Evolutionary conservation across 2,888 invertebrate genomes (phyloP), one percentile per base, ranked within the genome.

Genomic region (Diogma glabrata): DNA sequence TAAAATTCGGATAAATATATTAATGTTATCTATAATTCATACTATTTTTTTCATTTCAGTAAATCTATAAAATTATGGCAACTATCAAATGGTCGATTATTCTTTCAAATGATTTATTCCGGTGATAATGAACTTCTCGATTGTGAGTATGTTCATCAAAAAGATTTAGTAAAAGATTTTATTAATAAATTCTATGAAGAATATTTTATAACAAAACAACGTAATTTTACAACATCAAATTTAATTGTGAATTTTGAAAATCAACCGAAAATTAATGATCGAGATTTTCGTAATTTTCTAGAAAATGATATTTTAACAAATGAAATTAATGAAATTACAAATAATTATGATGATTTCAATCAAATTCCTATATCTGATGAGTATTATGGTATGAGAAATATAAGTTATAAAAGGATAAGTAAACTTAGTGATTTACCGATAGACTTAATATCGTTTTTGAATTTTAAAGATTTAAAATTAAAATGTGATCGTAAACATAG

Each of bases 51-150:
- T 47, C 46, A 46, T 59, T 60, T 23, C 59, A 67, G 68, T 24
- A 71, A 70, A 47, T 47, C 54, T 10, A 60, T 77, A 38, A 69
- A 67, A 53, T 66, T 77, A 46, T 70, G 75, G 36, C 76, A 78
- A 63, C 61, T 78, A 33, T 72, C 74, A n/a, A 72, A 76, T 59
- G 75, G 76, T n/a, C 63, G 65, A 24, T 71, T 71, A 55, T 70
- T 78, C 57, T 71, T 78, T 54, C 77, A 78, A 61, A 62, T 77
- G 53, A 76, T 78, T 55, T 77, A 75, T 65, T 70, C 73, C 54
- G 66, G 66, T 17, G 66, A 64, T 49, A 64, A 70, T 51, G 63
- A 64, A 51, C 62, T 78, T 22, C 62, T 70, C 55, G 77, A 78
- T 63, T 79, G 79, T 63, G 77, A 78, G 63, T 72, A 72, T 60